phyloP scores from a whole-genome alignment of 2,888 invertebrate genomes.

The Acrobasis consociella region DNA sequence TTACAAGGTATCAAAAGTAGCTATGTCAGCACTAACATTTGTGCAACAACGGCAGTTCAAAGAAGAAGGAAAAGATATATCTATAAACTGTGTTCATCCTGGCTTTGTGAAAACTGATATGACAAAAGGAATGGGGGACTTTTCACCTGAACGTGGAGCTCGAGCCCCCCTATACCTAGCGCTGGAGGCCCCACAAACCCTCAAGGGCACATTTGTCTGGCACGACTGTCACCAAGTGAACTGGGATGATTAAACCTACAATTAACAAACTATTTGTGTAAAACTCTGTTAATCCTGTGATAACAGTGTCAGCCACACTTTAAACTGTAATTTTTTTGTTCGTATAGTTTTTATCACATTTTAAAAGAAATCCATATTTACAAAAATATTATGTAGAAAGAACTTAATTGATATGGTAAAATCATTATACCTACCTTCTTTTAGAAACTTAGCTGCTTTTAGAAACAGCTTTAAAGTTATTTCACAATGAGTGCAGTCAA shows the following conservation, averaged over 20 bases:
- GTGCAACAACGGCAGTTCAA: slow-evolving; percentile 72
- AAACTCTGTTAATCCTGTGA: slow-evolving; percentile 73
- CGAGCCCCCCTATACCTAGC: slow-evolving; percentile 70
- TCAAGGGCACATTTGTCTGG: slow-evolving; percentile 76
- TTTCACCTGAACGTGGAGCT: slow-evolving; percentile 72
- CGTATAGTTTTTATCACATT: slow-evolving; percentile 49
- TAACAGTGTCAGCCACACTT: slow-evolving; percentile 77
- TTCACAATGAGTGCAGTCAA: not conserved
- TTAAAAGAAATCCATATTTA: slow-evolving; percentile 6
- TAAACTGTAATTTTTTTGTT: slow-evolving; percentile 66
- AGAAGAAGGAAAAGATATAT: slow-evolving; percentile 76
- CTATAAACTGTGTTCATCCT: slow-evolving; percentile 77
- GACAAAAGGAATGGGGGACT: slow-evolving; percentile 78
- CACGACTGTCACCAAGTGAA: slow-evolving; percentile 77
- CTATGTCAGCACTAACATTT: slow-evolving; percentile 74
- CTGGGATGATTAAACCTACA: slow-evolving; percentile 73
- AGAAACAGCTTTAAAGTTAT: not conserved
- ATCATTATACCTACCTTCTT: not conserved
- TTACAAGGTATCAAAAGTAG: slow-evolving; percentile 79
- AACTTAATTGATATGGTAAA: not conserved
- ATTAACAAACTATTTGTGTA: slow-evolving; percentile 51
- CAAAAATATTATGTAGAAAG: not conserved
- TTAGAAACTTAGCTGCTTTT: not conserved
- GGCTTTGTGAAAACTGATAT: slow-evolving; percentile 78
- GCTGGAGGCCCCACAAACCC: slow-evolving; percentile 70